Evolutionary conservation across 2,113 vertebrate species (phyloP).

Genomic region (Mesembrinibis cayennensis): DNA sequence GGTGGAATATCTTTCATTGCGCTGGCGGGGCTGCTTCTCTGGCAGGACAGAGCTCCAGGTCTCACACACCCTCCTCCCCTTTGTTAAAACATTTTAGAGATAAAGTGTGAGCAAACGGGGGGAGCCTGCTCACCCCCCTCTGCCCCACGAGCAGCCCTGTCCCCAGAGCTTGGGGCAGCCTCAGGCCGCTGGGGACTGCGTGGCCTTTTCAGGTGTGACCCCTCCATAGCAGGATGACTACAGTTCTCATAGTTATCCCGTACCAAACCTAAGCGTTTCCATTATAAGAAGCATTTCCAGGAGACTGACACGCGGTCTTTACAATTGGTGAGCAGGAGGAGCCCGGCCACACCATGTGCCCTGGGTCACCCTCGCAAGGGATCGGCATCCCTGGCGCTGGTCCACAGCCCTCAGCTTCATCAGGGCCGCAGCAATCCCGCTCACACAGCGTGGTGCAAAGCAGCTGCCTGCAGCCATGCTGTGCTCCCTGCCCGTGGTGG

Average conservation of each 20-base stretch:
- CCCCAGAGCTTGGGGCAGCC: neutral
- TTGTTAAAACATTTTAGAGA: neutral
- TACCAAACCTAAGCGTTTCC: neutral
- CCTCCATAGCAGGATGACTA: fast-evolving
- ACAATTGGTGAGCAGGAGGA: neutral
- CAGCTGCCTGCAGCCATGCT: neutral
- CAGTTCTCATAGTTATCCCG: neutral
- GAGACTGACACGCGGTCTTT: neutral
- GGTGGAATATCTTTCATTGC: conserved; percentile 15
- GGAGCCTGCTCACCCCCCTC: neutral
- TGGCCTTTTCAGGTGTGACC: neutral
- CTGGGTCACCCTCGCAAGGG: neutral
- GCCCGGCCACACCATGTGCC: fast-evolving
- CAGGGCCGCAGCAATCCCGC: neutral
- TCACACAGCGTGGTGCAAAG: fast-evolving
- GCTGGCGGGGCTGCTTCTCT: neutral
- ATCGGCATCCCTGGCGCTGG: neutral
- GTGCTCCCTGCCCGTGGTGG: fast-evolving
- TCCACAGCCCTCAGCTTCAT: neutral
- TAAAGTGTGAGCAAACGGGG: fast-evolving
- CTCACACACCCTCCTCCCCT: neutral
- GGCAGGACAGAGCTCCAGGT: neutral
- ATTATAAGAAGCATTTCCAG: neutral
- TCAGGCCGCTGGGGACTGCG: neutral
- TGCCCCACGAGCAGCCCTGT: fast-evolving